A percentile compares a stretch with the other conserved stretches of the same genome.
These are phyloP conservation scores for Rutilus rutilus DNA, from an alignment of 2,113 vertebrate genomes.

Conservation along the genomic window DNA sequence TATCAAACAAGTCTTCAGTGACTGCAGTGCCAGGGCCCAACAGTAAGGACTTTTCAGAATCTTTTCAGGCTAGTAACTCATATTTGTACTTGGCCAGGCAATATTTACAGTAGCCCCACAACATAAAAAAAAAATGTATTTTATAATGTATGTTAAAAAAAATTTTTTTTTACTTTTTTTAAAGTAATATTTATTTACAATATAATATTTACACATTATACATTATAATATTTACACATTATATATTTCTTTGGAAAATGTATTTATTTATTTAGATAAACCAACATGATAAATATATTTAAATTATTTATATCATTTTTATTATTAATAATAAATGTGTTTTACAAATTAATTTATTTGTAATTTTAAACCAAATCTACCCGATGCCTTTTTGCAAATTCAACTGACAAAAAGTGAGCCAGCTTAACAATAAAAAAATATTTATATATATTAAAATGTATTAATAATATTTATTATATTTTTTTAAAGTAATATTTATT, in stretches of 20 bases:
- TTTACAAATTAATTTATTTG: not conserved
- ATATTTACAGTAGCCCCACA: not conserved
- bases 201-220: no score
- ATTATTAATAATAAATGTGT: not conserved
- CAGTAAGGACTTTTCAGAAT: not conserved
- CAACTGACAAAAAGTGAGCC: no score
- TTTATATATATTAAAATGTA: no score
- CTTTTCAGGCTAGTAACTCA: not conserved
- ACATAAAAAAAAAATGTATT: not conserved
- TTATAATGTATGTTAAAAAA: not conserved
- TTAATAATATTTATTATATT: no score
- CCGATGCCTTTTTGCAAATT: not conserved
- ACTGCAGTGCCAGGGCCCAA: not conserved
- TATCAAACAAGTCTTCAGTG: not conserved
- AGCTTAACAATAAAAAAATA: no score
- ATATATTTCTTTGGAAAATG: not conserved
- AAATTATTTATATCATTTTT: not conserved
- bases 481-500: no score
- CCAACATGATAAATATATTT: not conserved
- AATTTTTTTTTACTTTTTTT: no score
- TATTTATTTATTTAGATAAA: not conserved
- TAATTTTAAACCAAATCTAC: not conserved
- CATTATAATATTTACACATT: not conserved
- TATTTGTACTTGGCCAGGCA: not conserved
- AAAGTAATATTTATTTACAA: no score